Base-by-base conservation (phyloP, 2,797 vertebrate genomes). In the Pachyuromys duprasi region DNA sequence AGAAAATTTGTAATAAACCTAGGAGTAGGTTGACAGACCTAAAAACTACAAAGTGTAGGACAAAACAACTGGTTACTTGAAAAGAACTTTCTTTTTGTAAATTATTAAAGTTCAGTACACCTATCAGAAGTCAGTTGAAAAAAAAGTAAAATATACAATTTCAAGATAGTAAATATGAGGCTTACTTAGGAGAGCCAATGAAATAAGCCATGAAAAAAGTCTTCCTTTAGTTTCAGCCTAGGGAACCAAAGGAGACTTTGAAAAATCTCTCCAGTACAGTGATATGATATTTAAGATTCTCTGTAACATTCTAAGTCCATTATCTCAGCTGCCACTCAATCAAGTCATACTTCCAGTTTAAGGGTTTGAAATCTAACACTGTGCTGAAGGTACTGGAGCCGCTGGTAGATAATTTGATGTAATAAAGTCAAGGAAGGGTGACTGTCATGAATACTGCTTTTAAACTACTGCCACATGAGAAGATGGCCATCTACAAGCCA, bases 81-180 rank as follows among this genome's bases (percentile, higher is more conserved):
- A 36, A 0, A 86, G 5, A 88, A 33, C 57, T 33, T 86, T n/a
- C 62, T 81, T 65, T 42, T 65, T 83, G 33, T 89, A 88, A 88
- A 81, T 91, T 80, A 76, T 70, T 72, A 60, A 74, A n/a, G 9
- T 31, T 65, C 79, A 22, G 0, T 63, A 0, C 36, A n/a, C 33
- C 20, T 28, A 42, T 22, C 42, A 88, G 42, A 31, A 55, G 60
- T 63, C 83, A 45, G 33, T 60, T 88, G 36, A 93, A 42, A 28
- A 57, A 57, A 92, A 84, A 89, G 20, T 42, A 63, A 94, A 89
- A 36, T n/a, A 17, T 33, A n/a, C 76, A 13, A 7, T 89, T 96
- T 81, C 17, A 78, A 57, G 55, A 36, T 3, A 80, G 26, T 22
- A 45, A 94, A n/a, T 55, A 36, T 55, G 18, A 93, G 22, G 5